Evolutionary conservation across 1,140 invertebrate genomes (phyloP).

Genomic region (Trinorchestia longiramus): DNA sequence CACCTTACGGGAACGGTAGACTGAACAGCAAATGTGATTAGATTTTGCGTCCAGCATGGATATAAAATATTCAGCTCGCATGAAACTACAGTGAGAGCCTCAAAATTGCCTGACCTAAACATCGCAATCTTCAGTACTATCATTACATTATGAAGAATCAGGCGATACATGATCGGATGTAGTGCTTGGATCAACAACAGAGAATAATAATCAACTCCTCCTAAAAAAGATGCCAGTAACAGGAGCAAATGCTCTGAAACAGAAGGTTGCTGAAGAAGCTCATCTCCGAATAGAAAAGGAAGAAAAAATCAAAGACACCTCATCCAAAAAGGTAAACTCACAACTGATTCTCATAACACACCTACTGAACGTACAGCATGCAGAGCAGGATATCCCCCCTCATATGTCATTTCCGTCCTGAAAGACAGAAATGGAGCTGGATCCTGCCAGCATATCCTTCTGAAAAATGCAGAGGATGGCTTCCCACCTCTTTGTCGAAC

Average conservation of each 20-base stretch:
- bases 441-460: not conserved
- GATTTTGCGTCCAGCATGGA: not conserved
- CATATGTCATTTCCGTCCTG: not conserved
- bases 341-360: not conserved
- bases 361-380: not conserved
- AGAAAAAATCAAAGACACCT: not conserved
- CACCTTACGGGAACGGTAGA: too few relatives aligned
- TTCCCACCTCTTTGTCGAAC: not conserved
- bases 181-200: not conserved
- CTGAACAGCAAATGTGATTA: too few relatives aligned
- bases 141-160: not conserved
- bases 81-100: too few relatives aligned
- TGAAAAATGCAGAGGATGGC: not conserved
- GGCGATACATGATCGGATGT: not conserved
- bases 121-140: not conserved
- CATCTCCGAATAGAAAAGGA: not conserved
- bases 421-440: not conserved
- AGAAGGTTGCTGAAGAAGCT: not conserved
- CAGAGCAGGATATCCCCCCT: not conserved
- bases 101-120: too few relatives aligned
- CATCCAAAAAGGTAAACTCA: not conserved
- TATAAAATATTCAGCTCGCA: too few relatives aligned
- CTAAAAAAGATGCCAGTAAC: not conserved
- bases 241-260: not conserved
- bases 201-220: not conserved